Percentiles rank a stretch among this genome's conserved stretches.
phyloP scores from a whole-genome alignment of 1,140 invertebrate genomes.

The Aphidius ervi region DNA sequence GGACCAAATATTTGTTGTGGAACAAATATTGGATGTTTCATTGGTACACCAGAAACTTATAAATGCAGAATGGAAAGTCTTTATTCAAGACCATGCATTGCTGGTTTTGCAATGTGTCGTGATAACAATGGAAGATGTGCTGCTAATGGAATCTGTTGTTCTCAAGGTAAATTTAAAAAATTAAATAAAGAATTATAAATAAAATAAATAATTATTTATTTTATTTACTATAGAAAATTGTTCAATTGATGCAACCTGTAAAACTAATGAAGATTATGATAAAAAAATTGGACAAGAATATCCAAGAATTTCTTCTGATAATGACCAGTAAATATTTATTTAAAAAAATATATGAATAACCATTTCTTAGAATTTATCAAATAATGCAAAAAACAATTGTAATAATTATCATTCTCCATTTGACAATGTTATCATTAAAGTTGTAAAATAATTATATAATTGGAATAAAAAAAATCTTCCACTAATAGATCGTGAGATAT shows the following conservation, averaged over 20 bases:
- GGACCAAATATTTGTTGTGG: constrained; percentile 56
- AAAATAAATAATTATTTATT: constrained; percentile 4
- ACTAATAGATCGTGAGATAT: too few relatives aligned
- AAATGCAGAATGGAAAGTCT: constrained; percentile 49
- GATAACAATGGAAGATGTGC: constrained; percentile 55
- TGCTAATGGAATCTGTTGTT: constrained; percentile 53
- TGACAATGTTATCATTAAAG: not conserved
- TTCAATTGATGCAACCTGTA: constrained; percentile 44
- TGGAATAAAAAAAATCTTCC: too few relatives aligned
- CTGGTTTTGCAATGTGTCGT: constrained; percentile 51
- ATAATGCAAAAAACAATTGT: not conserved
- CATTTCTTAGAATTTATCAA: not conserved
- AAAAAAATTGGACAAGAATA: constrained; percentile 35
- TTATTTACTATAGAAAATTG: constrained; percentile 46
- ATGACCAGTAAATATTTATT: constrained; percentile 16
- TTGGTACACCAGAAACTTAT: constrained; percentile 52
- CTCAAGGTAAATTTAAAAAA: constrained; percentile 47
- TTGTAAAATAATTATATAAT: not conserved
- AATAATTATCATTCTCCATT: not conserved
- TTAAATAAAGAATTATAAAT: not conserved
- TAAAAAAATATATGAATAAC: not conserved
- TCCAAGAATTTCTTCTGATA: constrained; percentile 31
- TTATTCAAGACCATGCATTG: constrained; percentile 47
- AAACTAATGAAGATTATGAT: constrained; percentile 32
- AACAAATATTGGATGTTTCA: constrained; percentile 51